Evolutionary conservation across 2,797 vertebrate species (phyloP), one percentile per base, ranked within the genome.

Genomic region (Falco biarmicus): DNA sequence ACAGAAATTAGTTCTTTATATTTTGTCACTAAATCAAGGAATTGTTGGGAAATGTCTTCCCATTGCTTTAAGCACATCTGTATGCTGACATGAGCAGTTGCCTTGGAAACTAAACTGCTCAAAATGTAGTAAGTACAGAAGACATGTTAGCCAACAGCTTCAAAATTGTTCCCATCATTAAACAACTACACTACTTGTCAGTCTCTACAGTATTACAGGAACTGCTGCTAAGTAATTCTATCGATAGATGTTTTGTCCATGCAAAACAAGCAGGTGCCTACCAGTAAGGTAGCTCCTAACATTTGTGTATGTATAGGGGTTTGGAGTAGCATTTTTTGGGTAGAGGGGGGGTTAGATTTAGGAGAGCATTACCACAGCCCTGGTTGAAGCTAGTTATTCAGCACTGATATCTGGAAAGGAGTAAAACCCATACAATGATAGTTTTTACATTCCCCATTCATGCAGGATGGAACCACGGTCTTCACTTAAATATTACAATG

Each of bases 51-150:
- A 96, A 90, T 80, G 43, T 80, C 90, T 96, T 86, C 87, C 83
- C 9, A 5, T 20, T 74, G 94, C 56, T 93, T 97, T 95, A 91
- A 93, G 47, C 89, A 68, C 75, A 96, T 92, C 95, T 96, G 88
- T 74, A 96, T 89, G 95, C 91, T 91, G 79, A 96, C 80, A 97
- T 1, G 9, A 95, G 61, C 79, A 45, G 96, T 97, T 97, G 92
- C 96, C 94, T 95, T 97, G 96, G 96, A 97, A 97, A 97, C 84
- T 21, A 81, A 96, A 96, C 90, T 96, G 80, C 77, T 97, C 94
- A 96, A 94, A 96, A 97, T 96, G 95, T 91, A 95, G 47, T 75
- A 95, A 68, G 91, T 90, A 86, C 91, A 97, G 85, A 87, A 92
- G 74, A 82, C 17, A 25, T 82, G 76, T 94, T 75, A 95, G 79